A percentile compares a stretch with the other conserved stretches of the same genome.
Evolutionary conservation across 2,888 invertebrate genomes (phyloP).

Genomic region (Sialis lutaria): DNA sequence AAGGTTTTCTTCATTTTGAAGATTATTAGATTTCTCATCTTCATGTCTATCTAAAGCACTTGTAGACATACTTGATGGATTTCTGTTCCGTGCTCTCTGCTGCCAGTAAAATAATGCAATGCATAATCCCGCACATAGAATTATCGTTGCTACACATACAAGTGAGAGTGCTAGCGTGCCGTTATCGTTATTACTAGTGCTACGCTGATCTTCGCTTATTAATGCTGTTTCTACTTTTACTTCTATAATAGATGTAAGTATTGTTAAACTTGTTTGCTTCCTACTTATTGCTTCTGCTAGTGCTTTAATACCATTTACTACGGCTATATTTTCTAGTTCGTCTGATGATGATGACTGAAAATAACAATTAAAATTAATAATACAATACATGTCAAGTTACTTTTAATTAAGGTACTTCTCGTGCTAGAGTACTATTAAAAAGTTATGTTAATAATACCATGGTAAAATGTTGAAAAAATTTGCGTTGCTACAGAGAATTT

Average conservation of each 20-base stretch:
- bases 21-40: slow-evolving; percentile 79
- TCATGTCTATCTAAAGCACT: slow-evolving; percentile 50
- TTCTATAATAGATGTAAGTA: slow-evolving; percentile 54
- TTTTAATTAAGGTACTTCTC: background rate
- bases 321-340: slow-evolving; percentile 22
- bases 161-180: slow-evolving; percentile 28
- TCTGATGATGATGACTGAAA: slow-evolving; percentile 33
- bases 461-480: too few relatives aligned
- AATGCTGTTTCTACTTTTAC: slow-evolving; percentile 60
- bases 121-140: slow-evolving; percentile 21
- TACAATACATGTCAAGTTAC: background rate
- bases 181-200: slow-evolving; percentile 15
- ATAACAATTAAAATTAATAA: slow-evolving; percentile 8
- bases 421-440: too few relatives aligned
- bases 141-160: slow-evolving; percentile 26
- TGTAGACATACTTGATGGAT: slow-evolving; percentile 30
- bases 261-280: slow-evolving; percentile 38
- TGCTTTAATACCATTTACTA: slow-evolving; percentile 36
- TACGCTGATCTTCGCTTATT: slow-evolving; percentile 28
- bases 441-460: too few relatives aligned
- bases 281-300: slow-evolving; percentile 46
- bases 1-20: slow-evolving; percentile 81
- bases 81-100: slow-evolving; percentile 31
- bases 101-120: slow-evolving; percentile 36
- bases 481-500: too few relatives aligned